Base-by-base conservation (phyloP, 2,797 vertebrate species). In the Rhynchotus rufescens region DNA sequence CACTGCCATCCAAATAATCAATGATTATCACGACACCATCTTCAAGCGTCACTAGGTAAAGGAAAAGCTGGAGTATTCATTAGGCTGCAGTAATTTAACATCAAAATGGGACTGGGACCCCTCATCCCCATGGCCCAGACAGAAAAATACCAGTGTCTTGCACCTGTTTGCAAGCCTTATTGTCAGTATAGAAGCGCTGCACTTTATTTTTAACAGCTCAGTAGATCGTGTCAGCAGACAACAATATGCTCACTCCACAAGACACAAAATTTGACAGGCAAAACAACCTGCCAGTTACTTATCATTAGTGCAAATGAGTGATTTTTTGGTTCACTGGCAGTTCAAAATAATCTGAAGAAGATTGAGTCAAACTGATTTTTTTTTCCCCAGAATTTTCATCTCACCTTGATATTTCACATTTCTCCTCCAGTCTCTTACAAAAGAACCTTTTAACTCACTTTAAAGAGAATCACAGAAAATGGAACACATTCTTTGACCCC, bases 241-340 rank as follows among this genome's bases (percentile, higher is more conserved):
- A 95, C 83, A 95, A 95, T 95, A 94, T 94, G 94, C 95, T 93
- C 95, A 96, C 89, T 96, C 91, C 85, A 95, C 69, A 94, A 93
- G 95, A 96, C 91, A 95, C 94, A 96, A 92, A 96, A 96, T 96
- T 96, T 96, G 95, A 94, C 96, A 96, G 92, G 96, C 95, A 96
- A 96, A 96, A 95, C 91, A 95, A 96, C 88, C 89, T 96, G 94
- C 90, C 96, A 95, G 96, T 96, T 96, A 95, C 94, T 96, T 94
- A 96, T 95, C 94, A 92, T 95, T 94, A 96, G 94, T 92, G 91
- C 92, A 96, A 96, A 96, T 96, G 91, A 92, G 89, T 92, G 96
- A 93, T 95, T 96, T 96, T 95, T 94, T 28, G 87, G 95, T 95
- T 96, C 95, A 96, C 89, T 0, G 85, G 89, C 80, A 96, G 95